Conservation (phyloP, 2,113 vertebrate species). For the Lanius ludovicianus region DNA sequence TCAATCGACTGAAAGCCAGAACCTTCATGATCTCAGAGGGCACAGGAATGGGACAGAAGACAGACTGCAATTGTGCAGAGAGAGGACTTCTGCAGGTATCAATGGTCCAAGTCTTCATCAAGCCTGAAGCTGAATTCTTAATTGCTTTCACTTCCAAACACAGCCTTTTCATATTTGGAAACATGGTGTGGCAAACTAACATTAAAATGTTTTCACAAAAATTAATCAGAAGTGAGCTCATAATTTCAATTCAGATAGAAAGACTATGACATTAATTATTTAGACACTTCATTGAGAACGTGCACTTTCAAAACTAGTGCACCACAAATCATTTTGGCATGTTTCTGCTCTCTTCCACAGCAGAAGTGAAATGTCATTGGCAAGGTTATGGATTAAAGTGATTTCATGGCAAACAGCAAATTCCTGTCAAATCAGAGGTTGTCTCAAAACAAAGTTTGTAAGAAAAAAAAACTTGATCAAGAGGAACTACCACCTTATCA, state of each 20-base stretch:
- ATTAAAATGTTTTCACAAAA: not conserved
- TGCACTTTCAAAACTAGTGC: not conserved
- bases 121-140: not conserved
- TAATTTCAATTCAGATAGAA: not conserved
- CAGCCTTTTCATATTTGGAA: not conserved
- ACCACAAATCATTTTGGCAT: not conserved
- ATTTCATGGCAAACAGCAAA: not conserved
- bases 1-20: not conserved
- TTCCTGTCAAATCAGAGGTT: not conserved
- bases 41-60: not conserved
- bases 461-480: not conserved
- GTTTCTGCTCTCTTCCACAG: not conserved
- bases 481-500: not conserved
- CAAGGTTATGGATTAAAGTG: not conserved
- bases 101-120: not conserved
- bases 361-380: not conserved
- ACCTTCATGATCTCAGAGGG: fast-evolving
- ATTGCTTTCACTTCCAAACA: not conserved
- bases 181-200: not conserved
- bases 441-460: not conserved
- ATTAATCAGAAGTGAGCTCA: not conserved
- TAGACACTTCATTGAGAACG: not conserved
- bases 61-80: not conserved
- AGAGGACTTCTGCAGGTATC: not conserved
- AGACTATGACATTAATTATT: not conserved